Evolutionary conservation across 2,797 vertebrate species (phyloP).

Genomic region (Notamacropus eugenii): DNA sequence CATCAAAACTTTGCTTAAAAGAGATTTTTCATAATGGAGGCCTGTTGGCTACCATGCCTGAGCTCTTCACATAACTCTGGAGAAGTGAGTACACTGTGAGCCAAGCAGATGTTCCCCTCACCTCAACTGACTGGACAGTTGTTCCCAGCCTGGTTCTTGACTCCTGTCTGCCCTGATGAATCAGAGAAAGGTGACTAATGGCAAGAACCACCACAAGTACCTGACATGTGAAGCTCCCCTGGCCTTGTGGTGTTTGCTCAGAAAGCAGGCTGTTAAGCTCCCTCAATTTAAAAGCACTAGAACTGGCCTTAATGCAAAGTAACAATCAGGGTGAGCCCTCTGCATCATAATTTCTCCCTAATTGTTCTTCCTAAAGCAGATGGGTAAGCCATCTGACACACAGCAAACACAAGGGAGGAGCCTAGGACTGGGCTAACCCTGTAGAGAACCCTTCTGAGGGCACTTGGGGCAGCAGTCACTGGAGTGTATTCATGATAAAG

Average conservation of each 20-base stretch:
- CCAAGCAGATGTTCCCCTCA: slow-evolving; percentile 67
- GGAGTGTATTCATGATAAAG: slow-evolving; percentile 67
- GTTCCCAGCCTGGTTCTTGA: slow-evolving; percentile 45
- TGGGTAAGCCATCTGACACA: slow-evolving; percentile 69
- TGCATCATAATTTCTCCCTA: slow-evolving; percentile 55
- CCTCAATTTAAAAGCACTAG: slow-evolving; percentile 70
- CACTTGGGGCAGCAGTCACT: slow-evolving; percentile 32
- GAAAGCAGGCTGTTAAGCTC: slow-evolving; percentile 65
- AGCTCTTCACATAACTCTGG: slow-evolving; percentile 48
- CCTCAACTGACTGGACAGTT: slow-evolving; percentile 48
- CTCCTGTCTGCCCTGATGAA: slow-evolving; percentile 41
- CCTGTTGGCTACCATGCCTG: slow-evolving; percentile 48
- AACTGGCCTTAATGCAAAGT: slow-evolving; percentile 63
- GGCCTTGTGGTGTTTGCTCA: slow-evolving; percentile 54
- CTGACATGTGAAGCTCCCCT: slow-evolving; percentile 41
- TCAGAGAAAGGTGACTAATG: slow-evolving; percentile 67
- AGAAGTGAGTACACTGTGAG: slow-evolving; percentile 41
- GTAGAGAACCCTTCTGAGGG: slow-evolving; percentile 44
- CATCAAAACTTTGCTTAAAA: slow-evolving; percentile 77
- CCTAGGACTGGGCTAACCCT: slow-evolving; percentile 48
- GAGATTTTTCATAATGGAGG: slow-evolving; percentile 70
- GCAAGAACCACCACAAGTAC: slow-evolving; percentile 35
- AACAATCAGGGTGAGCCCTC: slow-evolving; percentile 61
- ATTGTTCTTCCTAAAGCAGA: slow-evolving; percentile 71
- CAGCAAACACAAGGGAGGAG: slow-evolving; percentile 70